Conservation (phyloP, 2,888 invertebrate species). For the Oligia fasciuncula region DNA sequence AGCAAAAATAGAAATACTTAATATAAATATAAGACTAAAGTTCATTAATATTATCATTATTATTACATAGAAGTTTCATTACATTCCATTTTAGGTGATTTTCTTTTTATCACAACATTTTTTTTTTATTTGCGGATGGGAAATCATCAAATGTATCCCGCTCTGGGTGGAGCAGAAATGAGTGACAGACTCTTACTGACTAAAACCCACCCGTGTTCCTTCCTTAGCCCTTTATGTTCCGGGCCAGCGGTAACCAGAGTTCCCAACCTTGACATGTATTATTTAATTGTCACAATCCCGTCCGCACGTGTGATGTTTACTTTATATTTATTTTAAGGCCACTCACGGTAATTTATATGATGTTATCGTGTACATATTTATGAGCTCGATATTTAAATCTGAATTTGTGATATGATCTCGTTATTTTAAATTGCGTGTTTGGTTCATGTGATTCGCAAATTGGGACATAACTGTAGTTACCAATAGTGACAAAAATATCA, state of each 20-base stretch:
- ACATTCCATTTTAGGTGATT: background rate
- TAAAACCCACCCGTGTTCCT: no score
- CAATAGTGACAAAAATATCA: background rate
- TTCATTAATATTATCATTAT: no score
- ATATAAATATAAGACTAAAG: no score
- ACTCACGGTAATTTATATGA: slow-evolving; percentile 44
- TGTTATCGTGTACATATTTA: slow-evolving; percentile 45
- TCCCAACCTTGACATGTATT: slow-evolving; percentile 1
- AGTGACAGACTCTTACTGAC: no score
- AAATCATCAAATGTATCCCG: no score
- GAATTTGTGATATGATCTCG: slow-evolving; percentile 41
- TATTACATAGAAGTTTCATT: no score
- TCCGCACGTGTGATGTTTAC: background rate
- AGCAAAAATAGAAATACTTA: no score
- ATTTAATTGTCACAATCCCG: background rate
- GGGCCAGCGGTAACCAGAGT: background rate
- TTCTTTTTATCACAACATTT: background rate
- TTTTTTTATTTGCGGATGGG: no score
- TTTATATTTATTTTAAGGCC: slow-evolving; percentile 20
- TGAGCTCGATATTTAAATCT: slow-evolving; percentile 56
- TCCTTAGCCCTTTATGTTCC: no score
- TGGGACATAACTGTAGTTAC: slow-evolving; percentile 8
- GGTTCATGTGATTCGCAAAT: slow-evolving; percentile 35
- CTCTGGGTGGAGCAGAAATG: no score
- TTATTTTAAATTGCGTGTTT: slow-evolving; percentile 46